Conservation (phyloP, 2,113 vertebrate genomes). For the Himantopus leucocephalus region DNA sequence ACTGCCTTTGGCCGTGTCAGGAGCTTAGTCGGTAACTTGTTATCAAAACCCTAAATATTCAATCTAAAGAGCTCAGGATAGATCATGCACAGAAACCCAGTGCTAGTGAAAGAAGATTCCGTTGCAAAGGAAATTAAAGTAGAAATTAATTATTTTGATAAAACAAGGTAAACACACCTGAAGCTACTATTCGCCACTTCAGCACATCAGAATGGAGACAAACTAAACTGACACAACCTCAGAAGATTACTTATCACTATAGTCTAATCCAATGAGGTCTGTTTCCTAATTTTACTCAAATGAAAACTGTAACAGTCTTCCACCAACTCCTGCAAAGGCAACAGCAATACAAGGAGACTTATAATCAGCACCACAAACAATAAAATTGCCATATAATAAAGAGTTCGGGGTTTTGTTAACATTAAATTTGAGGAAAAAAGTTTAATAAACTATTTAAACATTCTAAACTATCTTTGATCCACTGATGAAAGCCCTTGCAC, state of each 20-base stretch:
- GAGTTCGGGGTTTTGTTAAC: background rate
- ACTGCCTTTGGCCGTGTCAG: background rate
- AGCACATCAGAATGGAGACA: background rate
- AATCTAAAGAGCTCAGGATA: background rate
- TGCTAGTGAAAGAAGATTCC: background rate
- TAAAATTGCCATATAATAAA: background rate
- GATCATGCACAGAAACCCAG: background rate
- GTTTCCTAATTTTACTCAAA: slow-evolving; percentile 2
- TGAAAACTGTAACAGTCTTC: background rate
- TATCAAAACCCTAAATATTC: background rate
- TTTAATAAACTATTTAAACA: background rate
- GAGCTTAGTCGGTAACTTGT: background rate
- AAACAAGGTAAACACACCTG: background rate
- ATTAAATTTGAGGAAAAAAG: background rate
- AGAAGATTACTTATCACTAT: background rate
- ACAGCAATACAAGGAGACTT: background rate
- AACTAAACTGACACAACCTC: background rate
- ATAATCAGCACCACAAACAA: background rate
- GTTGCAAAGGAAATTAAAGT: background rate
- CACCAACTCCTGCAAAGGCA: background rate
- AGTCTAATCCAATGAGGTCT: background rate
- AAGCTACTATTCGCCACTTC: background rate
- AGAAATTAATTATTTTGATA: background rate
- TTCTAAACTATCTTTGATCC: background rate
- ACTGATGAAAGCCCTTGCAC: background rate